phyloP scores from a whole-genome alignment of 1,140 invertebrate species.

The Cyclargus thomasi region DNA sequence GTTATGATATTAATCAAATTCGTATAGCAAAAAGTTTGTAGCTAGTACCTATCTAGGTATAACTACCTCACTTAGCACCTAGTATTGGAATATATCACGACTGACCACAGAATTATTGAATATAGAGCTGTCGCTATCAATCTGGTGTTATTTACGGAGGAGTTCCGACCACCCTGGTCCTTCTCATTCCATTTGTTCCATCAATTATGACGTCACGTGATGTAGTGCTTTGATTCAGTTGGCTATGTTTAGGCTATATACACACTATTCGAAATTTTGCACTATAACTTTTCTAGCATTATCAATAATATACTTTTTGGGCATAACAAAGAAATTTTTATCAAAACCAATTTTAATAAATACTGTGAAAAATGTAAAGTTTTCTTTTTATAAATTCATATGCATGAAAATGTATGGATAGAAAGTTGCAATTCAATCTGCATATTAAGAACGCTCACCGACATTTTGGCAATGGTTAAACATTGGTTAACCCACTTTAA shows the following conservation, averaged over 20 bases:
- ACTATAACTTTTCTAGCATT: too few relatives aligned
- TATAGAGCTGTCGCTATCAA: constrained; percentile 2
- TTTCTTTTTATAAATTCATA: not conserved
- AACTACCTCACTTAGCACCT: too few relatives aligned
- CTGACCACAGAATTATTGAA: not conserved
- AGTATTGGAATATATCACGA: not conserved
- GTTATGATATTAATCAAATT: too few relatives aligned
- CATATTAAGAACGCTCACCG: not conserved
- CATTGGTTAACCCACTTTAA: not conserved
- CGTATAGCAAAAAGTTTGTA: too few relatives aligned
- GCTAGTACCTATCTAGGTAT: too few relatives aligned
- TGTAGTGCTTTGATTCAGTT: not conserved
- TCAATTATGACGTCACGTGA: constrained; percentile 2
- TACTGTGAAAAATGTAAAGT: not conserved
- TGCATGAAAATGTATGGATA: not conserved
- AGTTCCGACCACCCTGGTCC: constrained; percentile 7
- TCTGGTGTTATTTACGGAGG: constrained; percentile 11
- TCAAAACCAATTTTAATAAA: not conserved
- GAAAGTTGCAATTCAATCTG: constrained; percentile 3
- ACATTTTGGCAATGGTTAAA: constrained; percentile 1
- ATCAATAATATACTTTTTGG: too few relatives aligned
- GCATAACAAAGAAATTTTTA: too few relatives aligned
- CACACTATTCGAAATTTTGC: not conserved
- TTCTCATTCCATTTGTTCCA: constrained; percentile 2
- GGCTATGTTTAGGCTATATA: not conserved